A percentile compares a stretch with the other conserved stretches of the same genome.
Evolutionary conservation across 2,797 vertebrate species (phyloP).

Genomic region (Lophius americanus): DNA sequence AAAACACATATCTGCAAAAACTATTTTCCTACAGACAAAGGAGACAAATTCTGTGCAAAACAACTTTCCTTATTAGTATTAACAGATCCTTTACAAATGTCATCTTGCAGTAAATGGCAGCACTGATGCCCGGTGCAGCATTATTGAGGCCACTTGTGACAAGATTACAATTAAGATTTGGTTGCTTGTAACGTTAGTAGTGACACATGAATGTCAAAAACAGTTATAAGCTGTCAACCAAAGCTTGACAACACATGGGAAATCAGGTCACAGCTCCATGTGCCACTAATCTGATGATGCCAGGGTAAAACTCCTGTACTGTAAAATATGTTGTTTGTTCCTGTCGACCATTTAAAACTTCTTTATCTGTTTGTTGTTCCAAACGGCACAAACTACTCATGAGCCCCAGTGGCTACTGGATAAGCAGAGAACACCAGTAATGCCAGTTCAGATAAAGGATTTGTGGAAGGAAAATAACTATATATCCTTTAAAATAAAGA

Average conservation of each 20-base stretch:
- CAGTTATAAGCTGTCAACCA: background rate
- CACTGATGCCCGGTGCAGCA: background rate
- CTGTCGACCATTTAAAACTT: too few species aligned
- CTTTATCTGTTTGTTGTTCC: too few species aligned
- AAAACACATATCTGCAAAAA: background rate
- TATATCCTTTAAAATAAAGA: too few species aligned
- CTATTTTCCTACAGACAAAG: background rate
- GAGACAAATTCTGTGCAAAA: background rate
- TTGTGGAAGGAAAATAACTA: too few species aligned
- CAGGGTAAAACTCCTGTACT: background rate
- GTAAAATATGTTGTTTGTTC: background rate
- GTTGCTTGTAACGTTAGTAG: background rate
- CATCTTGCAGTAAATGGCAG: too few species aligned
- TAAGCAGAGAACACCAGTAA: background rate
- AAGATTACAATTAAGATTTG: background rate
- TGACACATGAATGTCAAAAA: conserved; percentile 4
- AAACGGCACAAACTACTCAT: background rate
- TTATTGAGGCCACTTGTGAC: background rate
- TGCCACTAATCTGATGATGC: background rate
- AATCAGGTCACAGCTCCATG: background rate
- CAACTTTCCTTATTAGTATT: background rate
- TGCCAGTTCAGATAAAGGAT: too few species aligned
- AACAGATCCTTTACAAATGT: too few species aligned
- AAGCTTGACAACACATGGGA: conserved; percentile 5
- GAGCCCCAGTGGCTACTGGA: conserved; percentile 1